Conservation (phyloP, 2,888 invertebrate species). For the Lepetodrilus schrolli region DNA sequence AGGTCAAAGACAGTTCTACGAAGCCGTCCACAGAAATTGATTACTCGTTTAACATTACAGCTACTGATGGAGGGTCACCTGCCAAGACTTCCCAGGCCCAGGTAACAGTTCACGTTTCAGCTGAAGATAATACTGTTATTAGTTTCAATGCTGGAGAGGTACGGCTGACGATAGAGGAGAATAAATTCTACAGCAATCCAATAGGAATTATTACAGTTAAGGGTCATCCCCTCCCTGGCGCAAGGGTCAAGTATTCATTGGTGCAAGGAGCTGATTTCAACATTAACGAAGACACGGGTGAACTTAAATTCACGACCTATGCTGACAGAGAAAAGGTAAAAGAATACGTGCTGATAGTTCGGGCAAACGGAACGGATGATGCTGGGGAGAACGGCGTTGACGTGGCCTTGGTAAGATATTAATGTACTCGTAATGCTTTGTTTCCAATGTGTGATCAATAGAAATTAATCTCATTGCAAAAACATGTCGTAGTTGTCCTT, state of each 20-base stretch:
- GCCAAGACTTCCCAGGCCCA: neutral
- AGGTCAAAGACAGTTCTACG: neutral
- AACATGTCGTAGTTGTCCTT: too few species aligned
- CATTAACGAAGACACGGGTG: neutral
- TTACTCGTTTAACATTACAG: neutral
- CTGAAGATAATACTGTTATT: neutral
- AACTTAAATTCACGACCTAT: neutral
- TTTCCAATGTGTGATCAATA: neutral
- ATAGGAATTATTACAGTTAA: neutral
- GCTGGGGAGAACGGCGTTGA: neutral
- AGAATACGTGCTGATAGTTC: neutral
- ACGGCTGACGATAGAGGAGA: neutral
- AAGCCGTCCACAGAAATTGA: neutral
- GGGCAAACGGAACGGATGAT: neutral
- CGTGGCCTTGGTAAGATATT: neutral
- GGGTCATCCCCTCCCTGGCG: neutral
- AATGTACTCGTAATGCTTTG: neutral
- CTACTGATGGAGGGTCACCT: neutral
- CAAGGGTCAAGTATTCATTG: neutral
- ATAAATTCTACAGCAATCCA: neutral
- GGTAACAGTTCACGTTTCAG: neutral
- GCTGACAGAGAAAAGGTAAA: neutral
- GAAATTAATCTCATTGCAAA: neutral
- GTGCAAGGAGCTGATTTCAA: neutral
- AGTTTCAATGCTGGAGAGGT: neutral